Percentiles rank a stretch among this genome's conserved stretches.
Evolutionary conservation across 1,140 invertebrate genomes (phyloP).

Genomic region (Cydia pomonella): DNA sequence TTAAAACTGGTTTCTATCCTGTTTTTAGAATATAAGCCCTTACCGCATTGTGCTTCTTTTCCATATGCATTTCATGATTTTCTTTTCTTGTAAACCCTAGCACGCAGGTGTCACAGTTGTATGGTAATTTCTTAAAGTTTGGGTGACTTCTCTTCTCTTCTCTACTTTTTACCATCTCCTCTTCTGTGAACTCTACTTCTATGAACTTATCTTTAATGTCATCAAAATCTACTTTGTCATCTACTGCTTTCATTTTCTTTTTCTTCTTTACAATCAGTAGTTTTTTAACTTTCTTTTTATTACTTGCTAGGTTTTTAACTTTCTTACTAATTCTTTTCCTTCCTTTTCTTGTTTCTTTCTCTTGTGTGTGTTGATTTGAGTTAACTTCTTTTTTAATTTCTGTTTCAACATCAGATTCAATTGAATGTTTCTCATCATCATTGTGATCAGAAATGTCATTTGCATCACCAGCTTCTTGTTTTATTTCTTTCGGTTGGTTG

Average conservation of each 20-base stretch:
- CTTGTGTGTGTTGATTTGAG: not conserved
- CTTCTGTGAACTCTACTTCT: constrained; percentile 47
- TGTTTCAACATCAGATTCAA: not conserved
- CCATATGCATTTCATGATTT: constrained; percentile 45
- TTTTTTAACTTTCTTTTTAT: constrained; percentile 10
- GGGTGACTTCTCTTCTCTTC: constrained; percentile 53
- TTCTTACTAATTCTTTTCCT: too few relatives aligned
- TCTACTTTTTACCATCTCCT: constrained; percentile 52
- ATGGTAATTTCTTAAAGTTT: constrained; percentile 59
- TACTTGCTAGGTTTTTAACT: too few relatives aligned
- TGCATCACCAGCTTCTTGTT: not conserved
- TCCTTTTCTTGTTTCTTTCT: not conserved
- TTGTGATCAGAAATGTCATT: not conserved
- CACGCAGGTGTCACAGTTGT: constrained; percentile 58
- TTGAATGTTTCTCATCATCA: not conserved
- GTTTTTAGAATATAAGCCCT: not conserved
- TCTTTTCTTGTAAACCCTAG: constrained; percentile 52
- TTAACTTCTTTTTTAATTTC: not conserved
- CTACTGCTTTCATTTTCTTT: not conserved
- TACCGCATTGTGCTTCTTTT: constrained; percentile 56
- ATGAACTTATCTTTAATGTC: constrained; percentile 48
- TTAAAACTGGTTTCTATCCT: too few relatives aligned
- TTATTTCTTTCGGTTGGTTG: constrained; percentile 15
- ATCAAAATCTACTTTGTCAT: constrained; percentile 26
- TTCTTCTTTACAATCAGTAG: not conserved